A percentile compares a stretch with the other conserved stretches of the same genome.
phyloP scores from a whole-genome alignment of 2,113 vertebrate genomes.

The Sitta europaea region DNA sequence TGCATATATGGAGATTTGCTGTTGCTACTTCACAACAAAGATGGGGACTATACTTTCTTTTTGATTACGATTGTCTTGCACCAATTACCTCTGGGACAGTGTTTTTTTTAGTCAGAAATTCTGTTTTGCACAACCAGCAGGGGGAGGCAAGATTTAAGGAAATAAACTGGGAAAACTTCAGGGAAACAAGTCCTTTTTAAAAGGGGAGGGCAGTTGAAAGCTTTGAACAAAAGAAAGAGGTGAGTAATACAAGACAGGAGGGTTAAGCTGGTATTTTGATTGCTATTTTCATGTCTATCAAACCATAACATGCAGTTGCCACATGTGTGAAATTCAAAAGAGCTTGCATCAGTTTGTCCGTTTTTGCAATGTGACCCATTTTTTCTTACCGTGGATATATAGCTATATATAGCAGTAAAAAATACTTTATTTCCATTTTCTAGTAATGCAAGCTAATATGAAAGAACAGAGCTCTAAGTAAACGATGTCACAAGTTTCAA shows the following conservation, averaged over 20 bases:
- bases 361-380: background rate
- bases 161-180: slow-evolving; percentile 67
- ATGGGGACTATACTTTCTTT: background rate
- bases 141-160: slow-evolving; percentile 95
- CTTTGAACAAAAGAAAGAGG: background rate
- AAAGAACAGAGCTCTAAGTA: slow-evolving; percentile 13
- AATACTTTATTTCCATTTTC: background rate
- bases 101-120: background rate
- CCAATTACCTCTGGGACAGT: background rate
- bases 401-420: slow-evolving; percentile 17
- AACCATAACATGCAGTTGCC: background rate
- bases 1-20: background rate
- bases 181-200: slow-evolving; percentile 8
- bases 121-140: slow-evolving; percentile 86
- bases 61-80: background rate
- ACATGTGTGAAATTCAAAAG: background rate
- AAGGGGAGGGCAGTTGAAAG: background rate
- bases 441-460: slow-evolving; percentile 1
- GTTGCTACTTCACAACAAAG: background rate
- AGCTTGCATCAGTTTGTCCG: background rate
- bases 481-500: slow-evolving; percentile 3
- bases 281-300: background rate
- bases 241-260: background rate
- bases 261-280: background rate
- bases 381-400: background rate